These are phyloP conservation scores for Helicolenus hilgendorfi DNA, from an alignment of 2,797 vertebrate species.

Conservation along the genomic window DNA sequence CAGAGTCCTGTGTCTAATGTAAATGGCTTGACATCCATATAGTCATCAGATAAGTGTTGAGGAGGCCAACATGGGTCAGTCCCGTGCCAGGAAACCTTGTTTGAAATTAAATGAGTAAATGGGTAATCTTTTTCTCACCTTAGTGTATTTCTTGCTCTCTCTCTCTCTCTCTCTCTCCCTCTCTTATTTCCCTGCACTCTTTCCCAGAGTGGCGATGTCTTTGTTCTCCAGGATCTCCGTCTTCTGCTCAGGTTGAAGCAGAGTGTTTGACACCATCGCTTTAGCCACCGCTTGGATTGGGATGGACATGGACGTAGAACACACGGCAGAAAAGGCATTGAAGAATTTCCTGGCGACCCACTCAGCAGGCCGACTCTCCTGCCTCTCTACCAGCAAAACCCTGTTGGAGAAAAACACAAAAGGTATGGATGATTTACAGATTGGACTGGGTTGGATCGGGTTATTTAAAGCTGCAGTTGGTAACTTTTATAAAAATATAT, in stretches of 20 bases:
- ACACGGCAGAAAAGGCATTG: constrained; percentile 68
- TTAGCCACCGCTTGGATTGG: constrained; percentile 82
- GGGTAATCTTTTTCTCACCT: not conserved
- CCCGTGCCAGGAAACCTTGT: not conserved
- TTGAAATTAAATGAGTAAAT: not conserved
- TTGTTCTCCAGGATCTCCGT: constrained; percentile 91
- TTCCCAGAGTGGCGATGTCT: constrained; percentile 84
- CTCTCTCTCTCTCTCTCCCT: not conserved
- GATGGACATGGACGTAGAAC: constrained; percentile 82
- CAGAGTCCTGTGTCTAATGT: not conserved
- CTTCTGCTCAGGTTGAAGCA: constrained; percentile 79
- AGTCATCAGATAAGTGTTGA: not conserved
- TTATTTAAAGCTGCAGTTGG: not conserved
- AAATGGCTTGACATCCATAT: not conserved
- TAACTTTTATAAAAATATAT: not conserved
- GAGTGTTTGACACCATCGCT: constrained; percentile 86
- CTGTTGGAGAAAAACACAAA: constrained; percentile 63
- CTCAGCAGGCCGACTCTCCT: constrained; percentile 89
- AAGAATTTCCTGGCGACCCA: constrained; percentile 87
- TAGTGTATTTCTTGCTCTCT: not conserved
- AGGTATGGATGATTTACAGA: not conserved
- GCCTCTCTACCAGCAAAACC: constrained; percentile 88
- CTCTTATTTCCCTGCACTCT: constrained; percentile 54
- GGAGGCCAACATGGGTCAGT: not conserved
- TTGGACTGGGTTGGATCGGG: not conserved